Conservation (phyloP, 1,140 invertebrate genomes). For the Pseudomyrmex pallidus region DNA sequence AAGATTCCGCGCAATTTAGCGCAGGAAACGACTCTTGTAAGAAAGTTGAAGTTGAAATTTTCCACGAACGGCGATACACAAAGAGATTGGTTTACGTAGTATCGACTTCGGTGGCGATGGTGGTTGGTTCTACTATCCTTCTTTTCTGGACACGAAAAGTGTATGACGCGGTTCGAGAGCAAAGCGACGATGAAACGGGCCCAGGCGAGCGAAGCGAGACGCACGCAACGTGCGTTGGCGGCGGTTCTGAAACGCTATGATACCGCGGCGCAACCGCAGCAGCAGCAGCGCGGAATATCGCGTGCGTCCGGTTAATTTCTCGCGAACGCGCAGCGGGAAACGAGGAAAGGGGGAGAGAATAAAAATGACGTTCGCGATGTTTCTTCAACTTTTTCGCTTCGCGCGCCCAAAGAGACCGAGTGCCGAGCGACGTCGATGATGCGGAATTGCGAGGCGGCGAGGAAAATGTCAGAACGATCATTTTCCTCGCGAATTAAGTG, state of each 20-base stretch:
- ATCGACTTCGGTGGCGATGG: not conserved
- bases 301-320: constrained; percentile 68
- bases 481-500: constrained; percentile 12
- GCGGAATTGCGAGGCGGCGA: not conserved
- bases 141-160: constrained; percentile 26
- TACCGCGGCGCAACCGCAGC: constrained; percentile 21
- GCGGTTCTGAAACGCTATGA: constrained; percentile 48
- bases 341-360: not conserved
- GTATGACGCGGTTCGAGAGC: constrained; percentile 33
- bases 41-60: not conserved
- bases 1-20: constrained; percentile 6
- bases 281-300: constrained; percentile 48
- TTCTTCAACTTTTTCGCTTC: constrained; percentile 39
- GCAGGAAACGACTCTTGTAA: constrained; percentile 1
- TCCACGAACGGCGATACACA: not conserved
- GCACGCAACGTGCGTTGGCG: constrained; percentile 75
- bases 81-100: constrained; percentile 2
- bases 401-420: constrained; percentile 17
- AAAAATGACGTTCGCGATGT: constrained; percentile 48
- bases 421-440: constrained; percentile 28
- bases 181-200: constrained; percentile 65
- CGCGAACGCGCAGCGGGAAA: constrained; percentile 31
- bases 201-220: constrained; percentile 75
- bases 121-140: too few relatives aligned
- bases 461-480: not conserved